These are phyloP conservation scores for Erebia epiphron DNA, from an alignment of 2,888 invertebrate species.

Conservation along the genomic window DNA sequence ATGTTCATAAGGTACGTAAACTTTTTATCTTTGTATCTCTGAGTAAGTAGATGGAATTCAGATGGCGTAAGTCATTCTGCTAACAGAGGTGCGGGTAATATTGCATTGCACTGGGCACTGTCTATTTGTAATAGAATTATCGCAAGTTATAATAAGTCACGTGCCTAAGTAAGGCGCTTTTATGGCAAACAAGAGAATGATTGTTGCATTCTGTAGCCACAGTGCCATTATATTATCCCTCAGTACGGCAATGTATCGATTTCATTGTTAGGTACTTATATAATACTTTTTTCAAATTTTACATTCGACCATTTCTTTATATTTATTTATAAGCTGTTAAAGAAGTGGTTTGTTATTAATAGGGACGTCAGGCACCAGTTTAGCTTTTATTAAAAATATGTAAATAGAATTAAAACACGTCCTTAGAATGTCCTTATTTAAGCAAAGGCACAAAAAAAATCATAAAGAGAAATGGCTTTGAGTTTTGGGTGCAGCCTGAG, in stretches of 20 bases:
- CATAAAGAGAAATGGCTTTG: no score
- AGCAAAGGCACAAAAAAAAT: no score
- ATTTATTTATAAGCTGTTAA: neutral
- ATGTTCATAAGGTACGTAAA: neutral
- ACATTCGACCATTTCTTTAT: neutral
- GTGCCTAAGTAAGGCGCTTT: conserved; percentile 48
- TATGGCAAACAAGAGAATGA: conserved; percentile 54
- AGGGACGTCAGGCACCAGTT: neutral
- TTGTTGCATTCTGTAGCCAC: conserved; percentile 52
- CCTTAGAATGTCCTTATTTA: neutral
- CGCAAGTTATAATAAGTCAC: conserved; percentile 42
- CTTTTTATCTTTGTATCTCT: conserved; percentile 9
- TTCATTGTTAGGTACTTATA: neutral
- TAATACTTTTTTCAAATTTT: neutral
- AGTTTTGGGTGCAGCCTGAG: no score
- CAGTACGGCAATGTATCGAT: conserved; percentile 20
- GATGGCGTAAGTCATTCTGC: conserved; percentile 20
- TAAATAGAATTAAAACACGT: no score
- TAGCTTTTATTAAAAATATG: neutral
- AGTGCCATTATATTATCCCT: conserved; percentile 1
- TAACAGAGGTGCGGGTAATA: conserved; percentile 20
- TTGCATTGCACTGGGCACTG: conserved; percentile 1
- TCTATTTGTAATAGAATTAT: conserved; percentile 23
- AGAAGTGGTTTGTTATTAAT: neutral
- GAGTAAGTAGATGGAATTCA: conserved; percentile 14